Conservation (phyloP, 2,113 vertebrate species). For the Pagrus major region DNA sequence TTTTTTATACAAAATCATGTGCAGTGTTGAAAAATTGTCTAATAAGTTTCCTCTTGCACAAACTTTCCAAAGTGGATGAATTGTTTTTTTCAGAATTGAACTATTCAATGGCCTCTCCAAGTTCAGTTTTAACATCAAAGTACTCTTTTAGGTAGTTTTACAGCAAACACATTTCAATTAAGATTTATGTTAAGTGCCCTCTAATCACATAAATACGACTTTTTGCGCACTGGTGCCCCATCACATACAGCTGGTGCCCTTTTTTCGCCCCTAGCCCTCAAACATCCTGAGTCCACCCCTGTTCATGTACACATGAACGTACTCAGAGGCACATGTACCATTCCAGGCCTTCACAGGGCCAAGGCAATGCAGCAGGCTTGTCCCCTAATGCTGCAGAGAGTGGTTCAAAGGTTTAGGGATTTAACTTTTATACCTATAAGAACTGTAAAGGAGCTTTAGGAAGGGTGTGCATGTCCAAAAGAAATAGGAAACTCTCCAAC, state of each 20-base stretch:
- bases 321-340: too few relatives aligned
- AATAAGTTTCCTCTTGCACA: not conserved
- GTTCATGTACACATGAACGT: not conserved
- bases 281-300: too few relatives aligned
- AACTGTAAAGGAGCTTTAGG: not conserved
- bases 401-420: not conserved
- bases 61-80: not conserved
- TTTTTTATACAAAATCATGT: not conserved
- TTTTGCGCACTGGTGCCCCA: too few relatives aligned
- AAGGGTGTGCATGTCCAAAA: not conserved
- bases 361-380: not conserved
- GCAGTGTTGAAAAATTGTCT: not conserved
- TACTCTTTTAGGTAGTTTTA: not conserved
- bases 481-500: slow-evolving; percentile 20
- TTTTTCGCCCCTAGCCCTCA: too few relatives aligned
- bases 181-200: too few relatives aligned
- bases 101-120: not conserved
- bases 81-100: slow-evolving; percentile 6
- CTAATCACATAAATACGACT: too few relatives aligned
- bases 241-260: too few relatives aligned
- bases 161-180: not conserved
- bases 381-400: not conserved
- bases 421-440: not conserved
- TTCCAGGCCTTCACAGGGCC: too few relatives aligned
- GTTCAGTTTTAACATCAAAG: not conserved